Evolutionary conservation across 1,140 invertebrate species (phyloP).

Genomic region (Musca vetustissima): DNA sequence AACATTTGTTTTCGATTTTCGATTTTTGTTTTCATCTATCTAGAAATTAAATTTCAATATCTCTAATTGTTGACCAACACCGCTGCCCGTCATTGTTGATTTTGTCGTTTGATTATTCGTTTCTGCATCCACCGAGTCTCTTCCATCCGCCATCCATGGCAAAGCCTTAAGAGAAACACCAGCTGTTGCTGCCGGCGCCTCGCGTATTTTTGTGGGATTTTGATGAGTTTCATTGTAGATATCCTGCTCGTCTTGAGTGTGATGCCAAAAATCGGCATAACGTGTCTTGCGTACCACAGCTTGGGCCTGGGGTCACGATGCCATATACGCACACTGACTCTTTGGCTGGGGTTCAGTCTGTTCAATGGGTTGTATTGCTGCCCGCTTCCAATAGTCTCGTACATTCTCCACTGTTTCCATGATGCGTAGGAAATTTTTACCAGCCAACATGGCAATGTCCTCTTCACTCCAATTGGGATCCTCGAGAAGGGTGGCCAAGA

Average conservation of each 20-base stretch:
- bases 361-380: conserved; percentile 73
- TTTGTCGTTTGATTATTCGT: conserved; percentile 13
- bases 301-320: conserved; percentile 60
- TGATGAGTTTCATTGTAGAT: conserved; percentile 2
- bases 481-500: conserved; percentile 73
- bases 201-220: too few relatives aligned
- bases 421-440: conserved; percentile 69
- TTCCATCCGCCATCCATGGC: too few relatives aligned
- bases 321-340: conserved; percentile 65
- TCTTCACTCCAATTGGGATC: conserved; percentile 80
- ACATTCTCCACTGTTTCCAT: conserved; percentile 78
- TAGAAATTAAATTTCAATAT: conserved; percentile 22
- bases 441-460: conserved; percentile 84
- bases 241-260: too few relatives aligned
- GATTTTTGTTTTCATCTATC: neutral
- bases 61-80: conserved; percentile 14
- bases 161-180: too few relatives aligned
- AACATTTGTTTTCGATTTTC: too few relatives aligned
- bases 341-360: conserved; percentile 69
- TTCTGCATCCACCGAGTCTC: neutral
- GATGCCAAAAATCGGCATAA: conserved; percentile 30
- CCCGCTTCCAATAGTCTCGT: conserved; percentile 76
- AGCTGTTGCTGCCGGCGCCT: too few relatives aligned
- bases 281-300: conserved; percentile 27
- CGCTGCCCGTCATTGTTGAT: neutral